Percentiles rank a stretch among this genome's conserved stretches.
These are phyloP conservation scores for Cabera pusaria DNA, from an alignment of 2,888 invertebrate genomes.

Conservation along the genomic window DNA sequence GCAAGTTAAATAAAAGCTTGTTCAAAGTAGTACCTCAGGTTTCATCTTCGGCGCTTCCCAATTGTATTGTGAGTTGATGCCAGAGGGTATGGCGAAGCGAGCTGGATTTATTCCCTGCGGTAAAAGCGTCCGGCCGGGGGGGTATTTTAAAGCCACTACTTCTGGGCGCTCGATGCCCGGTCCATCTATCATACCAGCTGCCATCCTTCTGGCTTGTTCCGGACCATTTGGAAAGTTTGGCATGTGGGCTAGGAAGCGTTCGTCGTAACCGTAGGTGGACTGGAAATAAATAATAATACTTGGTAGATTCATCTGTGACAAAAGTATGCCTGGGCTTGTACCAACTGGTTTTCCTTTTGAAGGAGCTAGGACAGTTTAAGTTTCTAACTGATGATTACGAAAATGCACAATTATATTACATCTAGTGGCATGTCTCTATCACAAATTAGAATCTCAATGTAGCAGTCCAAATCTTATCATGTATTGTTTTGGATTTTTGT, in stretches of 20 bases:
- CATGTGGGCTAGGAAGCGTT: conserved; percentile 20
- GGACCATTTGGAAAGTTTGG: conserved; percentile 10
- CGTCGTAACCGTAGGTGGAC: conserved; percentile 13
- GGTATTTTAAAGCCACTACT: neutral
- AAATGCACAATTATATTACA: no score
- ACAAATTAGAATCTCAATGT: no score
- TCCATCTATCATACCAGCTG: neutral
- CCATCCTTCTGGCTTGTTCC: conserved; percentile 29
- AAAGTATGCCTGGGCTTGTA: no score
- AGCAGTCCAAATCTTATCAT: no score
- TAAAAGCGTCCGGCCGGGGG: no score
- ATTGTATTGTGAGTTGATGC: conserved; percentile 3
- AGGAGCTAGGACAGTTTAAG: no score
- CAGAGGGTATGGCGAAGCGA: conserved; percentile 26
- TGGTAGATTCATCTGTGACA: no score
- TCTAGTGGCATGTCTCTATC: no score
- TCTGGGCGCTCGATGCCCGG: neutral
- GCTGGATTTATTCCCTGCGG: conserved; percentile 14
- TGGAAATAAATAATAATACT: neutral
- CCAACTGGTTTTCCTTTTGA: no score
- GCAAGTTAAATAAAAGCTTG: no score
- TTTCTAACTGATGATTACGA: no score
- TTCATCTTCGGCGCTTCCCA: conserved; percentile 20
- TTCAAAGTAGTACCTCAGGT: conserved; percentile 12
- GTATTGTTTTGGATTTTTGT: no score